A percentile compares a stretch with the other conserved stretches of the same genome.
Conservation (phyloP, 2,797 vertebrate genomes). For the Falco rusticolus region DNA sequence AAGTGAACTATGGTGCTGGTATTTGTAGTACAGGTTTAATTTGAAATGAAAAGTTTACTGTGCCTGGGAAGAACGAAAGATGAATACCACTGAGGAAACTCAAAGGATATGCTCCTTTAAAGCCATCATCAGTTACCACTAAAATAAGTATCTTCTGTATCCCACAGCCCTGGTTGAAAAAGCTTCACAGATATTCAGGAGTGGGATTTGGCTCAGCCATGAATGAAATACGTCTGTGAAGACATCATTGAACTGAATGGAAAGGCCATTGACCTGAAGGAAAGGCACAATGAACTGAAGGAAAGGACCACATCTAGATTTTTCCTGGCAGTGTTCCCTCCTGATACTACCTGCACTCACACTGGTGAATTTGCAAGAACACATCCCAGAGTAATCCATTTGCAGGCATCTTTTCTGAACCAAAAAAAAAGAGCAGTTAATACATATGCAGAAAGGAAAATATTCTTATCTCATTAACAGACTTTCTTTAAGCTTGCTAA, state of each 20-base stretch:
- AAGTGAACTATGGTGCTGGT: background rate
- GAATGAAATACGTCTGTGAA: background rate
- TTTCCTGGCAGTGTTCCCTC: background rate
- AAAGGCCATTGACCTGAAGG: background rate
- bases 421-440: conserved; percentile 48
- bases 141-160: background rate
- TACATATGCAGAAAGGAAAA: conserved; percentile 68
- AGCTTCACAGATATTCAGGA: background rate
- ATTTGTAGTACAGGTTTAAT: background rate
- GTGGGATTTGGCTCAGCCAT: background rate
- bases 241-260: background rate
- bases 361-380: background rate
- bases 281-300: background rate
- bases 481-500: conserved; percentile 71
- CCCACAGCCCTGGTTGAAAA: background rate
- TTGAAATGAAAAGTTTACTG: background rate
- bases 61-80: background rate
- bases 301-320: background rate
- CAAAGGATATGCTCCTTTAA: background rate
- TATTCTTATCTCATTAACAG: conserved; percentile 72
- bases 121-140: background rate
- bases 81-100: background rate
- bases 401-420: conserved; percentile 47
- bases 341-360: background rate
- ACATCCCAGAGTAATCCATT: conserved; percentile 14